These are phyloP conservation scores for Dynastes tityus DNA, from an alignment of 2,888 invertebrate genomes.

Conservation along the genomic window DNA sequence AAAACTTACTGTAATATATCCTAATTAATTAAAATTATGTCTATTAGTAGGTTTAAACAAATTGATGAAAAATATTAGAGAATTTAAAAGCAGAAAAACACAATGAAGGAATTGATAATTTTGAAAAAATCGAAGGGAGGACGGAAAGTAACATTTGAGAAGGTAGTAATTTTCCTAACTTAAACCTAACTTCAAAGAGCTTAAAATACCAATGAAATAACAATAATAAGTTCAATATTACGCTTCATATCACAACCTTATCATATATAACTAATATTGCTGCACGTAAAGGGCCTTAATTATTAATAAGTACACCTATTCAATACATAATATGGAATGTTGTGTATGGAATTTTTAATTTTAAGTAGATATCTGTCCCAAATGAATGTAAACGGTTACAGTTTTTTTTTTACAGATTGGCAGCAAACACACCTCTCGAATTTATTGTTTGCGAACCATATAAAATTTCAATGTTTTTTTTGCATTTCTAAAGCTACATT, in stretches of 20 bases:
- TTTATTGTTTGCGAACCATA: too few species aligned
- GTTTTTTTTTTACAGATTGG: too few species aligned
- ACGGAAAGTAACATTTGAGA: too few species aligned
- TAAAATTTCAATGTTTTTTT: too few species aligned
- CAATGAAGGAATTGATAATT: too few species aligned
- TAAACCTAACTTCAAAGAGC: background rate
- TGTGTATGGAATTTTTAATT: constrained; percentile 55
- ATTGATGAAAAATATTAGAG: too few species aligned
- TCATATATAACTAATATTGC: constrained; percentile 49
- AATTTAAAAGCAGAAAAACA: too few species aligned
- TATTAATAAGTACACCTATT: constrained; percentile 25
- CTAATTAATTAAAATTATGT: background rate
- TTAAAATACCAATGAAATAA: background rate
- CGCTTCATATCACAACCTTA: constrained; percentile 22
- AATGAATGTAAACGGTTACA: too few species aligned
- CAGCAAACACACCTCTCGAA: too few species aligned
- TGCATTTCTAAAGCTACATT: too few species aligned
- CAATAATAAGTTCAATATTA: background rate
- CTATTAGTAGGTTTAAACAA: too few species aligned
- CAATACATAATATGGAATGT: constrained; percentile 56
- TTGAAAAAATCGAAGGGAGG: too few species aligned
- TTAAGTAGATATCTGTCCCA: background rate
- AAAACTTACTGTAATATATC: constrained; percentile 32
- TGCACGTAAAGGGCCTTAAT: constrained; percentile 53
- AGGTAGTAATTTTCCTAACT: background rate